phyloP scores from a whole-genome alignment of 1,140 invertebrate species.

The Telenomus remus region DNA sequence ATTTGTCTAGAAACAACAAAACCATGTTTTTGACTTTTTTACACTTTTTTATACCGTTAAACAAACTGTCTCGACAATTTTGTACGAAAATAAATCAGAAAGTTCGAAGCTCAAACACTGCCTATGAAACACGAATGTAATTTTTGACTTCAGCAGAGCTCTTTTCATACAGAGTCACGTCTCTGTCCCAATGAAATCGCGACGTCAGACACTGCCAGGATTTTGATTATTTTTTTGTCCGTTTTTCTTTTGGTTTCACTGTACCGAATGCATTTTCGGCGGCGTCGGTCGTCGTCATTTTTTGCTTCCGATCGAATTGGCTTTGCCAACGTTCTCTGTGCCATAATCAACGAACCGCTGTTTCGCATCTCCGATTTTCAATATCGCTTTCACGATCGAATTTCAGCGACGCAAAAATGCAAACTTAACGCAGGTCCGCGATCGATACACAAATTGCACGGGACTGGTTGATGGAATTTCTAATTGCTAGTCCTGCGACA shows the following conservation, averaged over 20 bases:
- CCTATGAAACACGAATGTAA: too few relatives aligned
- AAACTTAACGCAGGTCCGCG: background rate
- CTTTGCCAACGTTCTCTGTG: slow-evolving; percentile 17
- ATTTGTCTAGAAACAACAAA: slow-evolving; percentile 10
- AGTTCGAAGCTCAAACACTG: too few relatives aligned
- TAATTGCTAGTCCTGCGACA: slow-evolving; percentile 40
- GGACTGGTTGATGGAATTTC: slow-evolving; percentile 21
- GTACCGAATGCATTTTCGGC: slow-evolving; percentile 8
- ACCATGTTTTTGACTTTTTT: background rate
- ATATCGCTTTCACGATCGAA: slow-evolving; percentile 9
- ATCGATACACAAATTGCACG: slow-evolving; percentile 18
- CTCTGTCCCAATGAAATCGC: background rate
- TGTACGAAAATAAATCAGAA: too few relatives aligned
- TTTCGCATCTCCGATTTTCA: slow-evolving; percentile 13
- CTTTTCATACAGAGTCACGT: too few relatives aligned
- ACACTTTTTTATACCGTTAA: background rate
- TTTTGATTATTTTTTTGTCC: slow-evolving; percentile 5
- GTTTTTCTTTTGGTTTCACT: too few relatives aligned
- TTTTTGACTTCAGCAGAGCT: too few relatives aligned
- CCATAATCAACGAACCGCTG: slow-evolving; percentile 18
- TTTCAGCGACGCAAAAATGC: slow-evolving; percentile 3
- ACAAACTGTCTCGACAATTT: too few relatives aligned
- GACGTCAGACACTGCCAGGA: background rate
- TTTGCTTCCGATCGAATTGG: slow-evolving; percentile 6
- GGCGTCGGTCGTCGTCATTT: background rate